These are phyloP conservation scores for Microcebus lehilahytsara DNA, from an alignment of 2,113 vertebrate species.

Conservation along the genomic window DNA sequence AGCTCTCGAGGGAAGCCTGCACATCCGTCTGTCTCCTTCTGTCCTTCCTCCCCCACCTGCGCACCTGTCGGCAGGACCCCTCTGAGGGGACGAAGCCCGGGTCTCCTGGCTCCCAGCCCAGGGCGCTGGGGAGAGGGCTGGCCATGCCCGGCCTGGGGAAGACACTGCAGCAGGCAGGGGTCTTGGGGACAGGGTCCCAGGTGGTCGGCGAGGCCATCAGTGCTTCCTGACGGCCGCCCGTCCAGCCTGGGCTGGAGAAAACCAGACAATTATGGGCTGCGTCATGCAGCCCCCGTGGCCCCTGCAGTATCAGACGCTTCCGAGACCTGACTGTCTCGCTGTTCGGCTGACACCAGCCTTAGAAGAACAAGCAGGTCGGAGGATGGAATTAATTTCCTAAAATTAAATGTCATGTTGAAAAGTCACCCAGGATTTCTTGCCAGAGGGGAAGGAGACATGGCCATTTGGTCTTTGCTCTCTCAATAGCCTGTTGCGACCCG, in stretches of 20 bases:
- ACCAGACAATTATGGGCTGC: neutral
- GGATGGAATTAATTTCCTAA: neutral
- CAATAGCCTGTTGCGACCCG: fast-evolving
- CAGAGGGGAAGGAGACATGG: neutral
- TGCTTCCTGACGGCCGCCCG: fast-evolving
- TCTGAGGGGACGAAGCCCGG: neutral
- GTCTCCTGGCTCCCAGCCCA: neutral
- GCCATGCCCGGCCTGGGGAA: neutral
- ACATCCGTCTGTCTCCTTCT: fast-evolving
- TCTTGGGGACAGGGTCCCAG: fast-evolving
- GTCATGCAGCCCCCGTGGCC: fast-evolving
- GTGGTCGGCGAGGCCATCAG: fast-evolving
- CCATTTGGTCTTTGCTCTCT: fast-evolving
- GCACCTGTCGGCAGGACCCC: fast-evolving
- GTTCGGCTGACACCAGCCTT: neutral
- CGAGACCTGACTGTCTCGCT: fast-evolving
- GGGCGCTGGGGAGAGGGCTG: neutral
- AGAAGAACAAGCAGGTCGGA: neutral
- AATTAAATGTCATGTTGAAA: neutral
- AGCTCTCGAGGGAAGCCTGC: neutral
- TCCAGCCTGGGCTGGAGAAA: fast-evolving
- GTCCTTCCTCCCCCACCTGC: neutral
- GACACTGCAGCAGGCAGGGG: neutral
- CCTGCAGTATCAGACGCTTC: fast-evolving
- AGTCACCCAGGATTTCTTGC: neutral